phyloP scores from a whole-genome alignment of 1,140 invertebrate species.

The Bacillus rossius region DNA sequence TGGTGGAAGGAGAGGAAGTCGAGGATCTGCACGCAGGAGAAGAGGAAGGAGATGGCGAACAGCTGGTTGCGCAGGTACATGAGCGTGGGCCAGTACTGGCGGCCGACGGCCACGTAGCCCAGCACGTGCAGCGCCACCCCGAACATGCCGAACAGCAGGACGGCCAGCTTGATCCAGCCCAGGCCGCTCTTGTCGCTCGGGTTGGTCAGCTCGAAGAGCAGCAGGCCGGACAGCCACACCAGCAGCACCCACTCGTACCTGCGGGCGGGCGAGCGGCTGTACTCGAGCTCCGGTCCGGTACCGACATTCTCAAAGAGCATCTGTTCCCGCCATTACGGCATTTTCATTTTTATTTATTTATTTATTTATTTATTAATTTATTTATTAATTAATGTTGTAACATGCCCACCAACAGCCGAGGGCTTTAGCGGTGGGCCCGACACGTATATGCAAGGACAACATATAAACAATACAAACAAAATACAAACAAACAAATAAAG shows the following conservation, averaged over 20 bases:
- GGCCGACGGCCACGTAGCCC: conserved; percentile 62
- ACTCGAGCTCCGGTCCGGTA: no score
- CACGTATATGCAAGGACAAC: no score
- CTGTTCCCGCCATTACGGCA: no score
- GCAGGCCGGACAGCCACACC: conserved; percentile 90
- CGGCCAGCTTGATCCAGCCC: conserved; percentile 88
- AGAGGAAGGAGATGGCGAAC: conserved; percentile 87
- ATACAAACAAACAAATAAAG: no score
- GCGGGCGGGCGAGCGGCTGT: no score
- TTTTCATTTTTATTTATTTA: no score
- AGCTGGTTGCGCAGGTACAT: conserved; percentile 95
- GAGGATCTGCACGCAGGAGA: conserved; percentile 95
- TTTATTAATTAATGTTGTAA: no score
- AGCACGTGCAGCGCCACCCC: conserved; percentile 87
- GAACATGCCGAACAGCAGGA: conserved; percentile 87
- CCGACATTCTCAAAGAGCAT: no score
- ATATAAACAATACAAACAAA: no score
- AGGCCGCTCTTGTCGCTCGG: conserved; percentile 92
- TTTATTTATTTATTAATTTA: no score
- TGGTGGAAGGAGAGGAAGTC: conserved; percentile 98
- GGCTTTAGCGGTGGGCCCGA: no score
- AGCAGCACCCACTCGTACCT: conserved; percentile 95
- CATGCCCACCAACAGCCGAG: no score
- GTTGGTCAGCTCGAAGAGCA: conserved; percentile 95
- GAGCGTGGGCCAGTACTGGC: conserved; percentile 69